Conservation (phyloP, 1,140 invertebrate genomes). For the Heterodera carotae region DNA sequence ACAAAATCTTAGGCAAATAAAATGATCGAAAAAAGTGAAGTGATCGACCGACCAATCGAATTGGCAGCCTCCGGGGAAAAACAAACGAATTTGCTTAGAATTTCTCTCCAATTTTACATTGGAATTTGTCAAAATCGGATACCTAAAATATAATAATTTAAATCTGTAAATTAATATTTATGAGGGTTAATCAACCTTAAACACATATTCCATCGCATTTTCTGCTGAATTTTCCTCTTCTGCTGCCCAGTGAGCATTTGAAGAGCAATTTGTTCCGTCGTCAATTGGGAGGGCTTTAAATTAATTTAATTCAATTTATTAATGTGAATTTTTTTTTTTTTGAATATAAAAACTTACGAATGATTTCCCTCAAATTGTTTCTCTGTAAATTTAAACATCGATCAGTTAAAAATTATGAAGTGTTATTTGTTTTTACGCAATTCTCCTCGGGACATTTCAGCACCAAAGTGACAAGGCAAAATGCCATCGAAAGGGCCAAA, state of each 20-base stretch:
- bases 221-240: too few species aligned
- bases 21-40: too few species aligned
- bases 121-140: neutral
- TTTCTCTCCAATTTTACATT: neutral
- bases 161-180: neutral
- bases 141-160: neutral
- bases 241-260: too few species aligned
- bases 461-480: neutral
- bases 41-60: too few species aligned
- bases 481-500: neutral
- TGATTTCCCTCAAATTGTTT: neutral
- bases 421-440: neutral
- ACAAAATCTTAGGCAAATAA: too few species aligned
- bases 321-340: neutral
- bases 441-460: neutral
- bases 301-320: too few species aligned
- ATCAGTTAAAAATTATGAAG: neutral
- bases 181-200: neutral
- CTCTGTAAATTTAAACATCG: neutral
- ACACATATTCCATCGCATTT: neutral
- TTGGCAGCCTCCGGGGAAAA: too few species aligned
- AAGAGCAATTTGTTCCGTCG: neutral
- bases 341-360: neutral
- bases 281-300: neutral
- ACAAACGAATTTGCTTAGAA: neutral